phyloP scores from a whole-genome alignment of 2,113 vertebrate genomes.

The Cinclus cinclus region DNA sequence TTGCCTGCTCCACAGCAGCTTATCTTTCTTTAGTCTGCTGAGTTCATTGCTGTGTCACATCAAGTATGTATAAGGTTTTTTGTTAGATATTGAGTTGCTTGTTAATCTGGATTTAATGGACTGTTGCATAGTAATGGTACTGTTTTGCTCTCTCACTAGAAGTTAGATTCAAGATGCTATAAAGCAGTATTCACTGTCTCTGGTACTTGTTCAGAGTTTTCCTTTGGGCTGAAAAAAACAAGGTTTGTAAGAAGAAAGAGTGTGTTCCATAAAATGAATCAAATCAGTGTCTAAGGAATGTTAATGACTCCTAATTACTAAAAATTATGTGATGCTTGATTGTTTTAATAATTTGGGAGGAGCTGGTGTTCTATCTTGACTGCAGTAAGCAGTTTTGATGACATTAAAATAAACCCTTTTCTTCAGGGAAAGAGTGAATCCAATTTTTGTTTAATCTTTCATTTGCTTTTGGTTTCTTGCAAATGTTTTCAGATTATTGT shows the following conservation, averaged over 20 bases:
- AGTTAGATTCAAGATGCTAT: neutral
- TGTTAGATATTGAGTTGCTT: neutral
- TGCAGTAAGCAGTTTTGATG: slow-evolving; percentile 37
- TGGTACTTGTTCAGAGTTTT: neutral
- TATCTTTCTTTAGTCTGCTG: neutral
- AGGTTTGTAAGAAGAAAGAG: neutral
- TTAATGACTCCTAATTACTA: slow-evolving; percentile 68
- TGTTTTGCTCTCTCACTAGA: neutral
- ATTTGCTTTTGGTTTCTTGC: slow-evolving; percentile 27
- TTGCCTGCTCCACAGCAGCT: neutral
- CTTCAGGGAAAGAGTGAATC: slow-evolving; percentile 14
- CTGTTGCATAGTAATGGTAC: neutral
- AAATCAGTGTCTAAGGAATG: slow-evolving; percentile 57
- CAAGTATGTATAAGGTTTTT: neutral
- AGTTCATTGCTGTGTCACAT: neutral
- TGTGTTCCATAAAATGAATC: slow-evolving; percentile 24
- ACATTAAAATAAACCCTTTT: slow-evolving; percentile 1
- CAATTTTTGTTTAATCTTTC: slow-evolving; percentile 16
- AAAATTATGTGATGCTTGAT: slow-evolving; percentile 65
- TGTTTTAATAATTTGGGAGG: slow-evolving; percentile 69
- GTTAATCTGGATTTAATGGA: neutral
- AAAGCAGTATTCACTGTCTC: neutral
- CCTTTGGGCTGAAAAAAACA: slow-evolving; percentile 23
- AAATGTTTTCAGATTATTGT: slow-evolving; percentile 36
- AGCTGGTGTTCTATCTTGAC: slow-evolving; percentile 49